Evolutionary conservation across 2,797 vertebrate genomes (phyloP), one percentile per base, ranked within the genome.

Genomic region (Typhlichthys subterraneus): DNA sequence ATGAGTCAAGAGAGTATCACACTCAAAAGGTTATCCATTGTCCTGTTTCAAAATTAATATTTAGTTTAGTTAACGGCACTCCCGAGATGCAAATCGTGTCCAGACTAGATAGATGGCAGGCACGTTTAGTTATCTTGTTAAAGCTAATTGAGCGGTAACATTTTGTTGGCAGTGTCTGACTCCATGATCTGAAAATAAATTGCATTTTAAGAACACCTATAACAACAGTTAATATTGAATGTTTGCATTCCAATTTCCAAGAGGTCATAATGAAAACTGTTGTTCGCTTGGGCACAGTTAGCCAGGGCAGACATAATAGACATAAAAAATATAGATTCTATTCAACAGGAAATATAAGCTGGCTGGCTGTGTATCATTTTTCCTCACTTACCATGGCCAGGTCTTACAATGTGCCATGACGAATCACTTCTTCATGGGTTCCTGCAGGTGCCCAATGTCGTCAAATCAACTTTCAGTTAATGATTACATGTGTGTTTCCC

Each of bases 61-160:
- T 69, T 51, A 69, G 76, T 79, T 87, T 76, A 70, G 63, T 63
- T 65, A 49, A 60, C 69, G 62, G 65, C 67, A 83, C 75, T 76
- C 72, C 31, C 58, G 68, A 77, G 80, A 87, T 84, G 69, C 71
- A 83, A 84, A 85, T 77, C 70, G 50, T 45, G 57, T 55, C 2
- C 29, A 64, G 79, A 84, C 85, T 61, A 82, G 79, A 78, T 80
- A 57, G 75, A 75, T 64, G 52, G 59, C 68, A 73, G 72, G 52
- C 50, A 13, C 5, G 2, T 53, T 51, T 69, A 75, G 67, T 87
- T 88, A 80, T 87, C 84, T 81, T 84, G 76, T 73, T 63, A 81
- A 79, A 75, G 81, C 82, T 88, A 87, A 90, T 88, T 87, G 87
- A 89, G 82, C 80, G 70, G 58, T 88, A 81, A 83, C 81, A 83